Evolutionary conservation across 2,888 invertebrate genomes (phyloP).

Genomic region (Corbicula japonica): DNA sequence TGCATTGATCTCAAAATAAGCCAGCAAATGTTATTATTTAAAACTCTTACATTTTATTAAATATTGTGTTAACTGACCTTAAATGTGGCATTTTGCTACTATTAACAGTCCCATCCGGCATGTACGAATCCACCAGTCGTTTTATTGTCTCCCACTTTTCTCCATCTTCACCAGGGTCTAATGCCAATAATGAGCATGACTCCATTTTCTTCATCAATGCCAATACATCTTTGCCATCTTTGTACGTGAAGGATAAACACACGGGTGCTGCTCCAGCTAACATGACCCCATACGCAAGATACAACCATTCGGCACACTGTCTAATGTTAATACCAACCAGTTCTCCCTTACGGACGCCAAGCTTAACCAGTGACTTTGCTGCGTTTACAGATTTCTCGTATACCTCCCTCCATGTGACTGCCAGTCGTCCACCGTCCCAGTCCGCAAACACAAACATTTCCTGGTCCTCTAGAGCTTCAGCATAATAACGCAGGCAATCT

Average conservation of each 20-base stretch:
- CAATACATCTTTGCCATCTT: constrained; percentile 43
- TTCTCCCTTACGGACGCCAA: constrained; percentile 18
- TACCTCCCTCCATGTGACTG: constrained; percentile 12
- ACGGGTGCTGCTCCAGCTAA: constrained; percentile 26
- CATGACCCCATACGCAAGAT: constrained; percentile 29
- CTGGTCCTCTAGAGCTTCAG: not conserved
- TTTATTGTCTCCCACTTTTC: constrained; percentile 38
- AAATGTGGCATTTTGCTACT: constrained; percentile 25
- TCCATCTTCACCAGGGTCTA: constrained; percentile 34
- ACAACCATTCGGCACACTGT: constrained; percentile 38
- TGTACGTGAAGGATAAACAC: constrained; percentile 39
- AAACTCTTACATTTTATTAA: not conserved
- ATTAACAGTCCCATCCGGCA: constrained; percentile 12
- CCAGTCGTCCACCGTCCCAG: not conserved
- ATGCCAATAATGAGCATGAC: constrained; percentile 24
- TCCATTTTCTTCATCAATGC: constrained; percentile 34
- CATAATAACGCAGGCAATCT: constrained; percentile 1
- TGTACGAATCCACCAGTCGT: constrained; percentile 10
- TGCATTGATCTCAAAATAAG: no score
- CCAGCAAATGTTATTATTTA: no score
- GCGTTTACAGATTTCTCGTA: not conserved
- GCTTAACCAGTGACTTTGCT: not conserved
- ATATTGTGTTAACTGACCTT: not conserved
- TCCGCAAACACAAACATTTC: constrained; percentile 4
- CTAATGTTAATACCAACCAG: constrained; percentile 21